Conservation (phyloP, 2,888 invertebrate species). For the Drosophila borealis region DNA sequence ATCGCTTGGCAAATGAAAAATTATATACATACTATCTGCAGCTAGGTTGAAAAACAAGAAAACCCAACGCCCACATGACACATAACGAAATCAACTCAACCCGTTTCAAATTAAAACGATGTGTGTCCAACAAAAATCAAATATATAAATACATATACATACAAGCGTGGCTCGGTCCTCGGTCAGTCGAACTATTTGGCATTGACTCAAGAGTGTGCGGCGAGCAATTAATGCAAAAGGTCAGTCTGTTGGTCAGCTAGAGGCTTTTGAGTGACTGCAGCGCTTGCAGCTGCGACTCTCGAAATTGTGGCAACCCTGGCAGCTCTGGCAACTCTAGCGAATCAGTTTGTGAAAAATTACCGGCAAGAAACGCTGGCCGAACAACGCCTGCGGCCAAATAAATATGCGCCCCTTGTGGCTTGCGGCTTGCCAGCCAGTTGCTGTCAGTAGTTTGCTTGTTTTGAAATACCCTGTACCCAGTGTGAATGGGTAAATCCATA, state of each 20-base stretch:
- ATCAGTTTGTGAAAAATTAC: conserved; percentile 25
- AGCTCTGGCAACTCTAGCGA: conserved; percentile 1
- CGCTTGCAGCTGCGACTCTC: conserved; percentile 31
- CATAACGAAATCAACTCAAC: conserved; percentile 34
- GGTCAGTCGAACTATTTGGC: conserved; percentile 43
- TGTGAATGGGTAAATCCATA: too few species aligned
- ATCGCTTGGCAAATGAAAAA: conserved; percentile 49
- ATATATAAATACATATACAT: background rate
- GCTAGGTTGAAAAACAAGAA: conserved; percentile 51
- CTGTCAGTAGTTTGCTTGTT: conserved; percentile 37
- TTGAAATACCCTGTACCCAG: too few species aligned
- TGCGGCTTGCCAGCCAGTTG: conserved; percentile 24
- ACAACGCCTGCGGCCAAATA: conserved; percentile 46
- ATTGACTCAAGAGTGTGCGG: conserved; percentile 46
- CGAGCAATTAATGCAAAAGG: conserved; percentile 74
- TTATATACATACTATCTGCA: conserved; percentile 26
- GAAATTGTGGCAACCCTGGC: conserved; percentile 29
- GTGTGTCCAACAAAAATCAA: conserved; percentile 2
- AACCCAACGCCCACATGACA: conserved; percentile 67
- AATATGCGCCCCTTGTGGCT: conserved; percentile 18
- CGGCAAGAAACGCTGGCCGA: conserved; percentile 39
- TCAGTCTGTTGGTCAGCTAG: conserved; percentile 45
- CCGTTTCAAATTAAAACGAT: conserved; percentile 27
- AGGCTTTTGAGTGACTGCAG: conserved; percentile 15
- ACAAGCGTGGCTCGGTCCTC: conserved; percentile 20